These are phyloP conservation scores for Ephydatia muelleri DNA, from an alignment of 37 sponge, comb jelly and placozoan species.

Conservation along the genomic window DNA sequence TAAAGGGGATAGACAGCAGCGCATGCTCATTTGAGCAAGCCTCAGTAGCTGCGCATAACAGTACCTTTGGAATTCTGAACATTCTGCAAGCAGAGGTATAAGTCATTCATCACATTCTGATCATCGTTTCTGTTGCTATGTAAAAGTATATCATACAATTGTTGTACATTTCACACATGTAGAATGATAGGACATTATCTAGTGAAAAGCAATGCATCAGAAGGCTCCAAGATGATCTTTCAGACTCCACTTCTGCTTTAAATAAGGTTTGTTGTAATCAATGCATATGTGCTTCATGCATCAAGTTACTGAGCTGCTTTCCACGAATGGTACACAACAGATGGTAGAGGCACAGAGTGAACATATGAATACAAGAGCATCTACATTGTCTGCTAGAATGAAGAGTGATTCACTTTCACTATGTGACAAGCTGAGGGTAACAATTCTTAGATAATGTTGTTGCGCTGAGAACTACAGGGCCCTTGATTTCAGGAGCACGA, in stretches of 20 bases:
- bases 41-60: not conserved
- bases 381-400: not conserved
- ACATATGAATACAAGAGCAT: not conserved
- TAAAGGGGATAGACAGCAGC: not conserved
- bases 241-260: not conserved
- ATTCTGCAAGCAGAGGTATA: not conserved
- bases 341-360: not conserved
- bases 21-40: not conserved
- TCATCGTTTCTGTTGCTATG: not conserved
- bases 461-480: not conserved
- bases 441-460: not conserved
- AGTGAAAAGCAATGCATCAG: not conserved
- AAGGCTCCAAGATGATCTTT: not conserved
- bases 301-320: not conserved
- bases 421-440: not conserved
- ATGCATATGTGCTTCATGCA: not conserved
- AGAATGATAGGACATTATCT: not conserved
- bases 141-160: not conserved
- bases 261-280: not conserved
- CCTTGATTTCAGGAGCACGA: conserved; percentile 14
- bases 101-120: no score
- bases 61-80: not conserved
- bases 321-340: not conserved
- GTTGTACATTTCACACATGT: not conserved
- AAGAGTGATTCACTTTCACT: not conserved